Evolutionary conservation across 2,113 vertebrate species (phyloP), one percentile per base, ranked within the genome.

Genomic region (Coracopsis vasa): DNA sequence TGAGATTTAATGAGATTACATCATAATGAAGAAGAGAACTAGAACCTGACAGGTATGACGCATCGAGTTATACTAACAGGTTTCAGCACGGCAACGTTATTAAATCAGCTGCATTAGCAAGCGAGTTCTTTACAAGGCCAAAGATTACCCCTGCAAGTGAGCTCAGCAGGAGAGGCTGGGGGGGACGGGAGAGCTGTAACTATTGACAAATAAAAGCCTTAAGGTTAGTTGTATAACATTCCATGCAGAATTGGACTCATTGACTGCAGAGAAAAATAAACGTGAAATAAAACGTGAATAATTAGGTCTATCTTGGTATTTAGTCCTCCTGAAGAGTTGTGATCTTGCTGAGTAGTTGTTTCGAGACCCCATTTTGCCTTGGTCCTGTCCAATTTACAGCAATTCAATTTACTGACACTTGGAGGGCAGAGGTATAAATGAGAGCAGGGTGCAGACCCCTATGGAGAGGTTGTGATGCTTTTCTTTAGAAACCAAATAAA

Each of bases 1-100:
- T 98, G 98, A 98, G 97, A 97, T 97, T 95, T 97, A 98, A 97
- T 98, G 97, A 95, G 90, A 98, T 98, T 97, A 97, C 97, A 98
- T 95, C 97, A 94, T 95, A 97, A 97, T 95, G 97, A 98, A 98
- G 98, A 98, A 97, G 94, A 98, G 96, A 97, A 94, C 95, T 98
- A 98, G 96, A 97, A 60, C 90, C 95, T 84, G 96, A 97, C 97
- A 98, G 98, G 98, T 98, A 98, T 96, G 96, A 90, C 88, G 75
- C 92, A 97, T 94, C 86, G 92, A 97, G 95, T 96, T 98, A 54
- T 95, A 97, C 98, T 98, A 98, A 98, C 96, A 97, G 96, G 94
- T 93, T 95, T 92, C 96, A 96, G 88, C 94, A 87, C 92, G 85
- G 82, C 92, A 90, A 91, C 82, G 7, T 94, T 90, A 86, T 97